Conservation (phyloP, 2,113 vertebrate genomes). For the Chaenogobius annularis region DNA sequence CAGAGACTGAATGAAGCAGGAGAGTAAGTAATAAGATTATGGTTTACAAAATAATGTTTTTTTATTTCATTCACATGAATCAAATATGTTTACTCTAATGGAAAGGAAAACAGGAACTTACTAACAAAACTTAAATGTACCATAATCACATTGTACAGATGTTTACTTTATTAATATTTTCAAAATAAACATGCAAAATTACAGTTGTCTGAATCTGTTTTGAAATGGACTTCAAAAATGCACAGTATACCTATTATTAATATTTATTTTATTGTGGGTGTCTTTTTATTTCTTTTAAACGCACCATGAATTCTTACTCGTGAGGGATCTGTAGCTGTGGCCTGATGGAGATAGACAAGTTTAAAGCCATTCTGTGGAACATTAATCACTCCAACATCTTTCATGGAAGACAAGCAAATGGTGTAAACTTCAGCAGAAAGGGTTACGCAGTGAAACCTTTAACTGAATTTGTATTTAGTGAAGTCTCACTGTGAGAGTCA, state of each 20-base stretch:
- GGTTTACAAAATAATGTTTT: not conserved
- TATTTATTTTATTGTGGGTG: no score
- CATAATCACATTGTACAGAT: not conserved
- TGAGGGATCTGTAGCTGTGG: no score
- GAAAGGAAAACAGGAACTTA: not conserved
- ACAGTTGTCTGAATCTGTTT: not conserved
- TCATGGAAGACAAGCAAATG: not conserved
- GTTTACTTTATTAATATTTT: not conserved
- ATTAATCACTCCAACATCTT: not conserved
- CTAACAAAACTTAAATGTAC: not conserved
- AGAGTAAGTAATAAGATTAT: not conserved
- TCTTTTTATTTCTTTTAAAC: not conserved
- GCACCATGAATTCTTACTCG: no score
- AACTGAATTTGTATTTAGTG: not conserved
- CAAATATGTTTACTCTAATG: not conserved
- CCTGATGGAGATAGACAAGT: not conserved
- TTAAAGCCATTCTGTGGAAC: not conserved
- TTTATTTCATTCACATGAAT: not conserved
- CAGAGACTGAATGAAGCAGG: slow-evolving; percentile 30
- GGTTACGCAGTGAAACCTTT: not conserved
- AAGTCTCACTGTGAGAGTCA: not conserved
- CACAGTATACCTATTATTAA: not conserved
- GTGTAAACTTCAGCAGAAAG: not conserved
- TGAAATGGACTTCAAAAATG: not conserved
- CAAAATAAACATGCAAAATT: not conserved